These are phyloP conservation scores for Xestia rhomboidea DNA, from an alignment of 2,888 invertebrate species.

Conservation along the genomic window DNA sequence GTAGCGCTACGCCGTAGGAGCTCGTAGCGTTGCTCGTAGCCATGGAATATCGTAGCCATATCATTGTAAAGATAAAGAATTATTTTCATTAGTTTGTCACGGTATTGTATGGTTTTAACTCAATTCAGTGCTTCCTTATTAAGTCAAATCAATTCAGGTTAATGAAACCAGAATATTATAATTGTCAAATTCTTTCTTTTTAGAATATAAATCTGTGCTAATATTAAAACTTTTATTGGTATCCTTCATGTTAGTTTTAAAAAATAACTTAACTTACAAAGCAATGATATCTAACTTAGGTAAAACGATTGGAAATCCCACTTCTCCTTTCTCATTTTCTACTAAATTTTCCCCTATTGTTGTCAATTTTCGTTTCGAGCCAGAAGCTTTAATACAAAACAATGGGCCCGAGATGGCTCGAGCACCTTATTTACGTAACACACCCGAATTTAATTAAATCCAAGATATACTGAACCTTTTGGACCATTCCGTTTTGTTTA, in stretches of 20 bases:
- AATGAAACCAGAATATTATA: neutral
- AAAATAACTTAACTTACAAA: neutral
- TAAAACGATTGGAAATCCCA: slow-evolving; percentile 3
- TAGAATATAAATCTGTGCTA: neutral
- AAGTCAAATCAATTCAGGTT: neutral
- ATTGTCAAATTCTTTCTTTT: neutral
- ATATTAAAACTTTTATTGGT: neutral
- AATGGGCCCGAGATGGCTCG: slow-evolving; percentile 39
- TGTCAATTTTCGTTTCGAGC: slow-evolving; percentile 59
- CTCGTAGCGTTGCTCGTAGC: slow-evolving; percentile 42
- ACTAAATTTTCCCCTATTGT: slow-evolving; percentile 57
- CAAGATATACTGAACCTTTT: slow-evolving; percentile 45
- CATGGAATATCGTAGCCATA: slow-evolving; percentile 29
- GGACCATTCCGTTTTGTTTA: slow-evolving; percentile 51
- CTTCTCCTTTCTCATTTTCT: slow-evolving; percentile 1
- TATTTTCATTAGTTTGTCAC: slow-evolving; percentile 15
- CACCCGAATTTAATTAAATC: slow-evolving; percentile 64
- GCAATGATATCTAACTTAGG: neutral
- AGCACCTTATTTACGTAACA: slow-evolving; percentile 62
- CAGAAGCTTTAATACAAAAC: slow-evolving; percentile 54
- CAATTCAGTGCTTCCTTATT: neutral
- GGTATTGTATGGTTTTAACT: neutral
- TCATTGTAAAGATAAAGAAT: neutral
- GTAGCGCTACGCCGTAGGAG: neutral
- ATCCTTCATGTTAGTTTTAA: neutral